Evolutionary conservation across 1,140 invertebrate genomes (phyloP).

Genomic region (Chionoecetes opilio): DNA sequence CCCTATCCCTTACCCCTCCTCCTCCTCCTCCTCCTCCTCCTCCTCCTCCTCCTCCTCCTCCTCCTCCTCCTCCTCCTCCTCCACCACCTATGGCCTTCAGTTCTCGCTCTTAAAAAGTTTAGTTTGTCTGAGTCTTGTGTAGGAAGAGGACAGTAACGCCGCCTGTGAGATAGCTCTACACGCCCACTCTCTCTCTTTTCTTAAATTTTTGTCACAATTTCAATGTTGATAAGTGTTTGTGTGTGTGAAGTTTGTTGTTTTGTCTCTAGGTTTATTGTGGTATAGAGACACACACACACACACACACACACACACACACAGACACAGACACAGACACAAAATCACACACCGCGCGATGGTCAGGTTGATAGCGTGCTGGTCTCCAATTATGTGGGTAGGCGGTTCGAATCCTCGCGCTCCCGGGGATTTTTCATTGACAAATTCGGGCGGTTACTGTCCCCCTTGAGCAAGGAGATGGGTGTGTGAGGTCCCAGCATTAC

Average conservation of each 20-base stretch:
- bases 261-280: no score
- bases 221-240: no score
- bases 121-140: neutral
- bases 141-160: neutral
- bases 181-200: neutral
- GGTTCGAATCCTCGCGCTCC: no score
- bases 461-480: no score
- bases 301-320: constrained; percentile 44
- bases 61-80: neutral
- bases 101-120: neutral
- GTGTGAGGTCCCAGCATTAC: no score
- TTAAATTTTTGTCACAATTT: no score
- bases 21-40: neutral
- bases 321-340: neutral
- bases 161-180: neutral
- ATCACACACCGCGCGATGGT: no score
- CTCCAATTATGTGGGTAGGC: no score
- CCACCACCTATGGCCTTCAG: neutral
- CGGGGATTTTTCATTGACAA: no score
- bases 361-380: no score
- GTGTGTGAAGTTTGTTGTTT: no score
- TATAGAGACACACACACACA: neutral
- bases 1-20: neutral
- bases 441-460: no score
- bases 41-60: constrained; percentile 20